Conservation (phyloP, 2,888 invertebrate genomes). For the Dusona sp. region DNA sequence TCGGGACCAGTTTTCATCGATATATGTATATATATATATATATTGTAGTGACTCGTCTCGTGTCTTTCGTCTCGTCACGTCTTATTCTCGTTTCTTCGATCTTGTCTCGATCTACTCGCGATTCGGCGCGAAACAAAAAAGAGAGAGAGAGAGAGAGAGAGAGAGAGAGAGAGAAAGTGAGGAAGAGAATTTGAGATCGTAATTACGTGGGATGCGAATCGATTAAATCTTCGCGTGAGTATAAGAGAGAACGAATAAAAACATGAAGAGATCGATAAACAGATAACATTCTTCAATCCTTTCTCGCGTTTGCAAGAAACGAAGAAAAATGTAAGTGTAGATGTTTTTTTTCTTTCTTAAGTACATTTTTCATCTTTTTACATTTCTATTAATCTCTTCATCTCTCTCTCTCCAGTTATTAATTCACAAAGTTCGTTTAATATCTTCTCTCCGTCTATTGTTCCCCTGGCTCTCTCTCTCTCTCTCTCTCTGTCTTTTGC, state of each 20-base stretch:
- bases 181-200: conserved; percentile 56
- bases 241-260: neutral
- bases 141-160: neutral
- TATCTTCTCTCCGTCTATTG: conserved; percentile 33
- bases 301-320: conserved; percentile 24
- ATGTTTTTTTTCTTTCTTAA: conserved; percentile 37
- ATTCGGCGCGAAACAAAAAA: conserved; percentile 34
- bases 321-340: neutral
- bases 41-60: neutral
- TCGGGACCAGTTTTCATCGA: conserved; percentile 33
- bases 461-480: conserved; percentile 48
- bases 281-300: conserved; percentile 46
- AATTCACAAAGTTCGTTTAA: neutral
- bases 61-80: conserved; percentile 4
- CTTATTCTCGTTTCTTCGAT: conserved; percentile 23
- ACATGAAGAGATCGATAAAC: conserved; percentile 31
- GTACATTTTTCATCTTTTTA: conserved; percentile 60
- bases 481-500: conserved; percentile 29
- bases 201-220: conserved; percentile 55
- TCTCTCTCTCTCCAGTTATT: conserved; percentile 41
- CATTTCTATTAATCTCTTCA: conserved; percentile 46
- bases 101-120: conserved; percentile 26
- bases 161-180: conserved; percentile 21
- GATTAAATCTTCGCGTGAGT: conserved; percentile 45
- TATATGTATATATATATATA: neutral